phyloP scores from a whole-genome alignment of 2,797 vertebrate genomes.

The Antennarius maculatus region DNA sequence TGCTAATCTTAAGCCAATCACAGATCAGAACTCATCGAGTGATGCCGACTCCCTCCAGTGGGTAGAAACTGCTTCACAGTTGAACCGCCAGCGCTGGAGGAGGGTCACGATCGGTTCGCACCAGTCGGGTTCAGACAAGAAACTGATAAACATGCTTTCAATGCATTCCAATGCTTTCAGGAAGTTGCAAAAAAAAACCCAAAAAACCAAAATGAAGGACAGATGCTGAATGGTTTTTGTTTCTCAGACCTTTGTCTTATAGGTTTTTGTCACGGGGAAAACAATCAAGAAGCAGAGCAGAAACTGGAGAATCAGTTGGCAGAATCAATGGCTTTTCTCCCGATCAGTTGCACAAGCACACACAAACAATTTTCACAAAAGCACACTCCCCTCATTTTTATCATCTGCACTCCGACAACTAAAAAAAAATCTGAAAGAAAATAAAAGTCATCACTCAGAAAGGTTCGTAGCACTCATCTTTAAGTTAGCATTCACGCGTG shows the following conservation, averaged over 20 bases:
- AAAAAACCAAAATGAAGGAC: constrained; percentile 37
- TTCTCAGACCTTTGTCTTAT: not conserved
- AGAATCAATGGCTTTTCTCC: constrained; percentile 92
- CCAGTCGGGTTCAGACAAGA: constrained; percentile 1
- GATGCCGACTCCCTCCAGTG: constrained; percentile 49
- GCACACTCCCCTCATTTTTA: constrained; percentile 63
- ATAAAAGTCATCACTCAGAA: constrained; percentile 70
- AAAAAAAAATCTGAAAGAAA: constrained; percentile 61
- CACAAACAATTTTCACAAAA: constrained; percentile 60
- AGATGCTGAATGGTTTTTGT: constrained; percentile 7
- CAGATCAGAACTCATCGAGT: no score
- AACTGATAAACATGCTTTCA: constrained; percentile 4
- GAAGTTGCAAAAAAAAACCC: constrained; percentile 71
- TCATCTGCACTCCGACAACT: constrained; percentile 77
- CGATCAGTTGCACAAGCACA: constrained; percentile 68
- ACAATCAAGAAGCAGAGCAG: constrained; percentile 79
- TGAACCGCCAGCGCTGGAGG: not conserved
- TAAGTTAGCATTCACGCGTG: constrained; percentile 94
- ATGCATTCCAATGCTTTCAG: constrained; percentile 14
- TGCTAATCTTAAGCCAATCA: no score
- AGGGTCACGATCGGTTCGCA: constrained; percentile 10
- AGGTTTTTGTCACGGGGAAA: constrained; percentile 30
- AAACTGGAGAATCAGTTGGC: constrained; percentile 89
- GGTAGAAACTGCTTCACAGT: constrained; percentile 30
- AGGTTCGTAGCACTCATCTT: constrained; percentile 87